Conservation (phyloP, 2,888 invertebrate genomes). For the Trilocha varians region DNA sequence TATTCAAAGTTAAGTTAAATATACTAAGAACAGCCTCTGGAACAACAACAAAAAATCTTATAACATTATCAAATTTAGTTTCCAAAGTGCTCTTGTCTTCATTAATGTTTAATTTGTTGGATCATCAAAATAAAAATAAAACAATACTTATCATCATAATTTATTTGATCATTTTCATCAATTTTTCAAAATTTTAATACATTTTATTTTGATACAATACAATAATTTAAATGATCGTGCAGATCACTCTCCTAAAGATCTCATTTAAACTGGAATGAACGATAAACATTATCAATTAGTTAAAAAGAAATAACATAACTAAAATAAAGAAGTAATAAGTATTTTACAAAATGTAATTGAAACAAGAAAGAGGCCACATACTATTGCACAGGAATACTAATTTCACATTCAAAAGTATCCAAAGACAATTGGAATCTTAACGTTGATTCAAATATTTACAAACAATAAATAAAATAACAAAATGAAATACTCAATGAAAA, state of each 20-base stretch:
- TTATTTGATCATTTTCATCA: constrained; percentile 72
- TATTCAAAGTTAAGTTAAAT: too few species aligned
- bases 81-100: not conserved
- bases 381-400: constrained; percentile 57
- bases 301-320: constrained; percentile 68
- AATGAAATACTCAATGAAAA: constrained; percentile 40
- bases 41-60: too few species aligned
- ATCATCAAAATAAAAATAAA: constrained; percentile 25
- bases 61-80: too few species aligned
- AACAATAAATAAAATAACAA: constrained; percentile 70
- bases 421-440: constrained; percentile 17
- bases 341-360: constrained; percentile 46
- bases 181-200: constrained; percentile 67
- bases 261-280: constrained; percentile 73
- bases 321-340: constrained; percentile 49
- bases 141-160: constrained; percentile 55
- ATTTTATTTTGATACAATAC: constrained; percentile 69
- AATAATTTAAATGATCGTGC: constrained; percentile 72
- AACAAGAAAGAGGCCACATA: constrained; percentile 47
- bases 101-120: not conserved
- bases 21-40: too few species aligned
- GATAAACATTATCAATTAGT: constrained; percentile 67
- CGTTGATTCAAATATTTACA: constrained; percentile 58
- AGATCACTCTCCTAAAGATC: constrained; percentile 63
- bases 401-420: constrained; percentile 19